Evolutionary conservation across 2,113 vertebrate species (phyloP), one percentile per base, ranked within the genome.

Genomic region (Aspidoscelis tigris): DNA sequence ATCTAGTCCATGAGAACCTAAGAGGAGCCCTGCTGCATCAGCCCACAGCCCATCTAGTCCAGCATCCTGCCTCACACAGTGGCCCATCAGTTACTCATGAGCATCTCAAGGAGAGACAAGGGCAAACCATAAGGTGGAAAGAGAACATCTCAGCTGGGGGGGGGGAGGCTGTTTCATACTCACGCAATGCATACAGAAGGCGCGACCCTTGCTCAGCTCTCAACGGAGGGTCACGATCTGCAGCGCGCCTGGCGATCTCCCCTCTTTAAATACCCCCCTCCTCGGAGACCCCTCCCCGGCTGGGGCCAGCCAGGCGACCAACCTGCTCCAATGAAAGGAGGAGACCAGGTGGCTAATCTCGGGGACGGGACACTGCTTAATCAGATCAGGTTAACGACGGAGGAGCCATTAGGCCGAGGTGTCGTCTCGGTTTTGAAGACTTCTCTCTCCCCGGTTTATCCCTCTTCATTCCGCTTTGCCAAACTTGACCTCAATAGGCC

Each of bases 341-440:
- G 9, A 4, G 16, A 21, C 58, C 5, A 22, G 21, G 5, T 16
- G 3, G 87, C 87, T 93, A 92, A 93, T 88, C 92, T 81, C 82
- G 61, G 83, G 83, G 53, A 86, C 83, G 82, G 90, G 78, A 85
- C 80, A 3, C 87, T 76, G 86, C 89, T 75, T 95, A 94, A 96
- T 88, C 94, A 88, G 88, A 93, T 94, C 87, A 75, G 87, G 83
- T 83, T 81, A 78, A 68, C 90, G 88, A 65, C 89, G 90, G 81
- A 89, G 66, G 92, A 88, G 91, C 84, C 92, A 91, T 87, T 88
- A 89, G 92, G 90, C 80, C 84, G 87, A 75, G 83, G 81, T 68
- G 78, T 87, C 24, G 82, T 89, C 92, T 92, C 89, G 82, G 92
- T 90, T 92, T 88, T 21, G 84, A 75, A 88, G 83, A 20, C 26